These are phyloP conservation scores for Antheraea pernyi DNA, from an alignment of 1,140 invertebrate genomes.

Conservation along the genomic window DNA sequence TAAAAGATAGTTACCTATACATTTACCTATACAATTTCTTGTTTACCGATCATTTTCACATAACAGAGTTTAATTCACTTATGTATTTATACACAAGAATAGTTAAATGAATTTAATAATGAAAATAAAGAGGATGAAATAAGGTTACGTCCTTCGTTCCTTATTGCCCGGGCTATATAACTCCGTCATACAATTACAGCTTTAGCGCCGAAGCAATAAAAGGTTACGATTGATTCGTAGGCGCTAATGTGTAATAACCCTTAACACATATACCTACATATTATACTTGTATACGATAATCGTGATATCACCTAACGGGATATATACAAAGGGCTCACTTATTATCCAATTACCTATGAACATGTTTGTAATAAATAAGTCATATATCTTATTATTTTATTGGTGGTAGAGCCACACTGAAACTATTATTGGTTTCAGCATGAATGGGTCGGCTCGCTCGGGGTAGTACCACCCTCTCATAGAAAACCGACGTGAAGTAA, in stretches of 20 bases:
- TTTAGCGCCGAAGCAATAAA: not conserved
- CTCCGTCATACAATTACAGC: not conserved
- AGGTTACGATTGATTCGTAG: slow-evolving; percentile 10
- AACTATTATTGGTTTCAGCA: no score
- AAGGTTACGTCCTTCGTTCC: not conserved
- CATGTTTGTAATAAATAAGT: no score
- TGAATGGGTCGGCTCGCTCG: no score
- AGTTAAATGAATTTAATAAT: not conserved
- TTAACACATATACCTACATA: not conserved
- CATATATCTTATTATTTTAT: no score
- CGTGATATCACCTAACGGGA: not conserved
- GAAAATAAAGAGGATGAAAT: not conserved
- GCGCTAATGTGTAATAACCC: slow-evolving; percentile 6
- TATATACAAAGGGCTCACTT: no score
- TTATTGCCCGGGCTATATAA: not conserved
- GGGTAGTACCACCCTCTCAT: no score
- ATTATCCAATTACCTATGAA: no score
- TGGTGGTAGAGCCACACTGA: no score
- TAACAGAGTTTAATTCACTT: not conserved
- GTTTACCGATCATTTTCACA: not conserved
- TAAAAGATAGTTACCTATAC: no score
- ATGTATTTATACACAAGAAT: not conserved
- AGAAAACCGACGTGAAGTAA: no score
- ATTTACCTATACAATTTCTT: no score
- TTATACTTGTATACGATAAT: not conserved